These are phyloP conservation scores for Aleiodes alternator DNA, from an alignment of 2,888 invertebrate species.

Conservation along the genomic window DNA sequence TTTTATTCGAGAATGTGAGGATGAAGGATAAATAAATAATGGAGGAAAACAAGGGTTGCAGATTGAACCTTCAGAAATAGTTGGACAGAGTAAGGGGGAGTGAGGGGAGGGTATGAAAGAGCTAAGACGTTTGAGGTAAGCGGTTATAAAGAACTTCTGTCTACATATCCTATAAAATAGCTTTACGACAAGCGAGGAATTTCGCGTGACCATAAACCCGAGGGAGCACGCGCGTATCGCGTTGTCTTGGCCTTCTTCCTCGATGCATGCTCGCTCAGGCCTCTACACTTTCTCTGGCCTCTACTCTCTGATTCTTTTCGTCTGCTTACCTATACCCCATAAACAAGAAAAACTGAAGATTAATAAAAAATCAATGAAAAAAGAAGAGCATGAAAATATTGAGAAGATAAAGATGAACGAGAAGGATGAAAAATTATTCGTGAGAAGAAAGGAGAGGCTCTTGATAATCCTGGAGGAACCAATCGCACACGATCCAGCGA, in stretches of 20 bases:
- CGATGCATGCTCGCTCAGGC: slow-evolving; percentile 19
- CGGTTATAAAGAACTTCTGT: slow-evolving; percentile 65
- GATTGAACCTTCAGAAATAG: slow-evolving; percentile 25
- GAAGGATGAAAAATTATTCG: background rate
- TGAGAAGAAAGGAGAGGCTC: background rate
- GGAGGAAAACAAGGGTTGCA: slow-evolving; percentile 20
- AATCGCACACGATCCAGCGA: background rate
- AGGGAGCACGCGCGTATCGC: slow-evolving; percentile 55
- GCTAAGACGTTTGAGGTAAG: slow-evolving; percentile 35
- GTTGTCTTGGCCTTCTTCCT: slow-evolving; percentile 33
- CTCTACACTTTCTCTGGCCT: slow-evolving; percentile 28
- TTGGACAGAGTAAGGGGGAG: slow-evolving; percentile 9
- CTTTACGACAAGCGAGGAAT: slow-evolving; percentile 73
- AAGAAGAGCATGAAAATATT: background rate
- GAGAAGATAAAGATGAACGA: background rate
- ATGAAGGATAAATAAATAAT: too few relatives aligned
- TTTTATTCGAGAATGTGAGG: too few relatives aligned
- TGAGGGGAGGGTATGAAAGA: slow-evolving; percentile 39
- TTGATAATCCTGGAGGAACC: background rate
- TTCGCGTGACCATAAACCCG: slow-evolving; percentile 72
- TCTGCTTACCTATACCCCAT: slow-evolving; percentile 1
- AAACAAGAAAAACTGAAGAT: slow-evolving; percentile 13
- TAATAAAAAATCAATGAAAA: background rate
- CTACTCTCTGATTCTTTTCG: slow-evolving; percentile 23
- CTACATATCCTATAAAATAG: slow-evolving; percentile 74